Base-by-base conservation (phyloP, 2,113 vertebrate genomes). In the Catharus minimus region DNA sequence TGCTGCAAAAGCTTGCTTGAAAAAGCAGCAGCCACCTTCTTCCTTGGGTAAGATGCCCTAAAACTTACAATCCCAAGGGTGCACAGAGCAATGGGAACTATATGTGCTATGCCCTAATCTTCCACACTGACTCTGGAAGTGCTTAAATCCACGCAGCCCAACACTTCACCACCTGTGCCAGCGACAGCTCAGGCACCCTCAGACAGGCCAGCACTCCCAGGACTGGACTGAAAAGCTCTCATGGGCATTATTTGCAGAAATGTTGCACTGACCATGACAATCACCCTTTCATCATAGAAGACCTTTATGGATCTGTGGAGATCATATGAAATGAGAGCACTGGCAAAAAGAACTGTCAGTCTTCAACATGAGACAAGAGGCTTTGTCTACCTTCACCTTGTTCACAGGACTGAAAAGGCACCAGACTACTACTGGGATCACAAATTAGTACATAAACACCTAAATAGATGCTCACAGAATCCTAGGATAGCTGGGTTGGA, bases 11-110 rank as follows among this genome's bases (percentile, higher is more conserved):
- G 30, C 3, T 30, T 47, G 30, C 39, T 84, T 61, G 22, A 57
- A 86, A 74, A 53, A 43, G 32, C 28, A 64, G 67, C 14, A 32
- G 49, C 5, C 32, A 49, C 44, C 5, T 36, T 44, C 27, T 32
- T 69, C 47, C 32, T 32, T n/a, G 14, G 16, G 18, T 14, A 52
- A 77, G 52, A 39, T 46, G 30, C 30, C 17, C 30, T 64, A 55
- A 60, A 73, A 57, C 9, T 41, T 20, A 26, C 0, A 13, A 56
- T 9, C 15, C 27, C 38, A 65, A 52, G 41, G 26, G 14, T 39
- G 19, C 20, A 38, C 1, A 44, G 7, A 82, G 33, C 49, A 94
- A 30, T 0, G 0, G 26, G 13, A 78, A 41, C 28, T 2, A 1
- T 5, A 12, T 3, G 17, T 18, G 9, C 55, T 7, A 11, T 22